A percentile compares a stretch with the other conserved stretches of the same genome.
These are phyloP conservation scores for Microtus pennsylvanicus DNA, from an alignment of 2,113 vertebrate species.

Conservation along the genomic window DNA sequence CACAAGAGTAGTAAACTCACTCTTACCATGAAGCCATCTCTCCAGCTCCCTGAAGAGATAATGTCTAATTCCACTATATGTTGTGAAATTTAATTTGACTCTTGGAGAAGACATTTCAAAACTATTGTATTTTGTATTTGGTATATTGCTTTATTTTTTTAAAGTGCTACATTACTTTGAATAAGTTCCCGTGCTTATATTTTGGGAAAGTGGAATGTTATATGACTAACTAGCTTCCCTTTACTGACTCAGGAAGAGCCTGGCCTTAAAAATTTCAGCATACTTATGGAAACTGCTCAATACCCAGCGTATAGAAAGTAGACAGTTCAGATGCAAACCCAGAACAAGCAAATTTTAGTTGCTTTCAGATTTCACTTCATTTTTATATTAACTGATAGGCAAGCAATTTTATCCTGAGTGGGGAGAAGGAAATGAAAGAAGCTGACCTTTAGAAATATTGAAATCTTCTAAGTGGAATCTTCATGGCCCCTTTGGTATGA, in stretches of 20 bases:
- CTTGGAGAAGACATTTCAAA: slow-evolving; percentile 42
- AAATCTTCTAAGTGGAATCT: not conserved
- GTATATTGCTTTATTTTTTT: not conserved
- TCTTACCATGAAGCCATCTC: not conserved
- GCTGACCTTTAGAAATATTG: slow-evolving; percentile 27
- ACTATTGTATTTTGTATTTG: slow-evolving; percentile 25
- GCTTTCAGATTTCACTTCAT: slow-evolving; percentile 26
- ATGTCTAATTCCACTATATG: not conserved
- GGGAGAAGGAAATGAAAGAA: not conserved
- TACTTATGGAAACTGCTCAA: not conserved
- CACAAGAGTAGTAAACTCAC: too few species aligned
- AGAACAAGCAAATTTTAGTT: slow-evolving; percentile 12
- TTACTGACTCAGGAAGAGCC: slow-evolving; percentile 28
- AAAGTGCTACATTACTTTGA: slow-evolving; percentile 45
- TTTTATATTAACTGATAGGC: slow-evolving; percentile 17
- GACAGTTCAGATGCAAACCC: slow-evolving; percentile 13
- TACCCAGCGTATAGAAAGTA: not conserved
- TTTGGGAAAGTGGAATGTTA: slow-evolving; percentile 61
- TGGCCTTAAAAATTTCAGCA: slow-evolving; percentile 8
- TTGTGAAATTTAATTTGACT: not conserved
- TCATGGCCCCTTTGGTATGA: not conserved
- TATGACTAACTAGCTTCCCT: slow-evolving; percentile 65
- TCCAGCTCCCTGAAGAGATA: not conserved
- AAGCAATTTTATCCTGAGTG: slow-evolving; percentile 43
- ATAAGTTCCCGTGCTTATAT: slow-evolving; percentile 39